Conservation (phyloP, 35 echinoderm and acorn worm species). For the Ptychodera flava region DNA sequence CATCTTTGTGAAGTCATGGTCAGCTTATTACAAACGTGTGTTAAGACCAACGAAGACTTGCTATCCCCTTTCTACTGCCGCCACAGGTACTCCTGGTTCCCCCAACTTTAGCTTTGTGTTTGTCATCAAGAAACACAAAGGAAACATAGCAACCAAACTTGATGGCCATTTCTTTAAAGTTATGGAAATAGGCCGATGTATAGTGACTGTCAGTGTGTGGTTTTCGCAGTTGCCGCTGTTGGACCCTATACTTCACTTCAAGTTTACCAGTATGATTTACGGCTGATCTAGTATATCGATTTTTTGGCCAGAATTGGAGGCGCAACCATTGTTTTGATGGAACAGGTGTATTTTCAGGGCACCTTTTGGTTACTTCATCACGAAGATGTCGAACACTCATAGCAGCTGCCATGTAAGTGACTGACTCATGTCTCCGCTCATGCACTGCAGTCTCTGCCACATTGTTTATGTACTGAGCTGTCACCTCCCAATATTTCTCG, state of each 20-base stretch:
- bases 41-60: conserved; percentile 1
- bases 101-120: conserved; percentile 24
- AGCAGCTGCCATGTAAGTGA: conserved; percentile 21
- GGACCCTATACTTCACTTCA: conserved; percentile 25
- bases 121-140: conserved; percentile 18
- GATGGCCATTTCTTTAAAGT: conserved; percentile 12
- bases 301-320: conserved; percentile 16
- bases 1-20: conserved; percentile 22
- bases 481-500: conserved; percentile 13
- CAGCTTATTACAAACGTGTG: not conserved
- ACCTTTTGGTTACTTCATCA: conserved; percentile 31
- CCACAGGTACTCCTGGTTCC: conserved; percentile 13
- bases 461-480: conserved; percentile 9
- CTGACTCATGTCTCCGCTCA: conserved; percentile 16
- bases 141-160: not conserved
- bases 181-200: not conserved
- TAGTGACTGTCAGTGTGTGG: not conserved
- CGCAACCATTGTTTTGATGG: conserved; percentile 18
- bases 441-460: conserved; percentile 27
- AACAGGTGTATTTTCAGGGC: conserved; percentile 18
- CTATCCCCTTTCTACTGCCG: conserved; percentile 25
- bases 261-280: not conserved
- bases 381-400: conserved; percentile 18
- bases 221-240: not conserved
- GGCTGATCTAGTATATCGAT: not conserved